Evolutionary conservation across 1,140 invertebrate species (phyloP), one percentile per base, ranked within the genome.

Genomic region (Heliconius hewitsoni): DNA sequence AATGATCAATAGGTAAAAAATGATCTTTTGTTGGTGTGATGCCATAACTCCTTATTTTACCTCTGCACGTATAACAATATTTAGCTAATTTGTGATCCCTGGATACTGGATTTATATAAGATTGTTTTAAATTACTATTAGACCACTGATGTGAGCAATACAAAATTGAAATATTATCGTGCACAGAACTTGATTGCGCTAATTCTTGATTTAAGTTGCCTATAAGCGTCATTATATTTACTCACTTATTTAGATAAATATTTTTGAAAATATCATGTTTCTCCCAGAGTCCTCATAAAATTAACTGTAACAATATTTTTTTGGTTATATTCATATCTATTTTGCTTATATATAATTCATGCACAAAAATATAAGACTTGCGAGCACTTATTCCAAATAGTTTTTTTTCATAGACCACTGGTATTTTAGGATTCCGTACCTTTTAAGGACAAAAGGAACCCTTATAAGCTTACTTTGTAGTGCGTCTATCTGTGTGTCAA

Each of bases 1-100:
- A 95, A 89, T 94, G 91, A 81, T 87, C 84, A 75, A 87, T 87
- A 70, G 94, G 94, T 76, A 84, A 66, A 83, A 94, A 93, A 75
- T 70, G 83, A 70, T 85, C 73, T 73, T 79, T 86, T 39, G 82
- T 81, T 60, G 89, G 86, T 80, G 86, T 92, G 23, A 94, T 80
- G 80, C 93, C 89, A 87, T 93, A 94, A 85, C 90, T 93, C 86
- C 93, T 89, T 86, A 93, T 91, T 85, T 94, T 93, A 39, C 90
- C 92, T 82, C 86, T 90, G 84, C 93, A 94, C 19, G 89, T 90
- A 37, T 91, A 89, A 77, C 93, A 93, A 82, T 92, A 89, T 80
- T 89, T 91, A 71, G 90, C 87, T 27, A 79, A 78, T 84, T 83
- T 88, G 71, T 83, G 86, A 74, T 93, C 82, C 73, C 77, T 84